These are phyloP conservation scores for Ptilonorhynchus violaceus DNA, from an alignment of 2,113 vertebrate genomes.

Conservation along the genomic window DNA sequence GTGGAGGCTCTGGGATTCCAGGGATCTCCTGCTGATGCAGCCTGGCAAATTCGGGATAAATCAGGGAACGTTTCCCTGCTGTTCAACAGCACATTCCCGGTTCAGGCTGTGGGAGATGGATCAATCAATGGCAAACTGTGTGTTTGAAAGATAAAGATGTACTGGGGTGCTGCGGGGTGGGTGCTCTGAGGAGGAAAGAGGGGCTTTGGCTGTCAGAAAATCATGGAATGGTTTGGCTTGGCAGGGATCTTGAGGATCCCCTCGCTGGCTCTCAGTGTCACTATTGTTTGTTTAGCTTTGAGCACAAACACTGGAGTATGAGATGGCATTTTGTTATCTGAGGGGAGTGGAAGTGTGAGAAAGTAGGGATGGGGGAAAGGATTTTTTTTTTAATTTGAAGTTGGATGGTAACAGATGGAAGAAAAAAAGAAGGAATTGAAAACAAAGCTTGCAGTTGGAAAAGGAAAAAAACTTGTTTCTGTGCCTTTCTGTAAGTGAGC, in stretches of 20 bases:
- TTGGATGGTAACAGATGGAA: background rate
- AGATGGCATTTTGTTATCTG: background rate
- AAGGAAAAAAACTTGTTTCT: background rate
- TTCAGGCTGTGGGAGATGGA: background rate
- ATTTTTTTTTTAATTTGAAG: background rate
- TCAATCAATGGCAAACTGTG: background rate
- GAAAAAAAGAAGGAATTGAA: background rate
- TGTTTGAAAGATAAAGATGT: background rate
- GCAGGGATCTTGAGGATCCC: background rate
- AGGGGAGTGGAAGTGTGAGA: background rate
- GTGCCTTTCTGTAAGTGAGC: background rate
- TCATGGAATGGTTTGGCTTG: background rate
- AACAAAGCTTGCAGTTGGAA: background rate
- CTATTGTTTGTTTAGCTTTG: background rate
- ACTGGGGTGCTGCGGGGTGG: background rate
- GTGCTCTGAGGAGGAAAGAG: background rate
- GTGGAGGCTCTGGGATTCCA: background rate
- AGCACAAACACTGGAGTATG: background rate
- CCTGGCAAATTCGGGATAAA: accelerated
- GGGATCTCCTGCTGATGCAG: background rate
- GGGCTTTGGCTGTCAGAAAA: background rate
- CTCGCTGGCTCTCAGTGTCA: background rate
- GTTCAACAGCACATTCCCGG: accelerated
- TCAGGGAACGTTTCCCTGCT: accelerated
- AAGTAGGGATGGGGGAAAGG: background rate